phyloP scores from a whole-genome alignment of 2,797 vertebrate species.

The Austrolebias charrua region DNA sequence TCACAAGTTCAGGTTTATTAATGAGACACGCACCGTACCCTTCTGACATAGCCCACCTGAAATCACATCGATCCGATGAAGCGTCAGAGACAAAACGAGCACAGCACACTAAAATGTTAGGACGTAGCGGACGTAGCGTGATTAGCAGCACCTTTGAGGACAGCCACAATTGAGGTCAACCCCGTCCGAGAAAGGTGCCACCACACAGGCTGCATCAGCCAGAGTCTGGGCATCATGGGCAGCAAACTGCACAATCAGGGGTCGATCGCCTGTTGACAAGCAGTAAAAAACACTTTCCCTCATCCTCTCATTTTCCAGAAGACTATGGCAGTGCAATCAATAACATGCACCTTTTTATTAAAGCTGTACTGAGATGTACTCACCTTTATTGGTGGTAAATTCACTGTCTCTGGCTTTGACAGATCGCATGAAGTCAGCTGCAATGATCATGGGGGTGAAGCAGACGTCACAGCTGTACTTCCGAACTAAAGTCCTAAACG shows the following conservation, averaged over 20 bases:
- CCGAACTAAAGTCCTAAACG: conserved; percentile 93
- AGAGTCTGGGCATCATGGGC: conserved; percentile 90
- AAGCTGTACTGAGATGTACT: not conserved
- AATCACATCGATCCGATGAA: conserved; percentile 42
- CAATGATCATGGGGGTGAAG: conserved; percentile 98
- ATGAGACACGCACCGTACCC: conserved; percentile 97
- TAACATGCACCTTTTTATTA: too few relatives aligned
- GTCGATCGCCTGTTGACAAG: conserved; percentile 84
- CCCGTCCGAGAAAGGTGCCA: conserved; percentile 91
- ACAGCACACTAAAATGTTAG: not conserved
- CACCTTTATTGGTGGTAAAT: conserved; percentile 92
- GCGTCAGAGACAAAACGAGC: not conserved
- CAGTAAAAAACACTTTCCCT: not conserved
- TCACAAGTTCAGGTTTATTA: conserved; percentile 92
- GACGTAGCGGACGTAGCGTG: not conserved
- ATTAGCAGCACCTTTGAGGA: conserved; percentile 88
- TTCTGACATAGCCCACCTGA: conserved; percentile 93
- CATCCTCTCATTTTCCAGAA: not conserved
- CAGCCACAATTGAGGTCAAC: conserved; percentile 98
- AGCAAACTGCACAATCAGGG: conserved; percentile 95
- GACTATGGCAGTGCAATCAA: not conserved
- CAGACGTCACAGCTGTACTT: conserved; percentile 93
- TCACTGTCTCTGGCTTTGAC: conserved; percentile 96
- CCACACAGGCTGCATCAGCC: conserved; percentile 87
- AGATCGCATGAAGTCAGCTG: conserved; percentile 92